These are phyloP conservation scores for Cuniculus paca DNA, from an alignment of 2,797 vertebrate species.

Conservation along the genomic window DNA sequence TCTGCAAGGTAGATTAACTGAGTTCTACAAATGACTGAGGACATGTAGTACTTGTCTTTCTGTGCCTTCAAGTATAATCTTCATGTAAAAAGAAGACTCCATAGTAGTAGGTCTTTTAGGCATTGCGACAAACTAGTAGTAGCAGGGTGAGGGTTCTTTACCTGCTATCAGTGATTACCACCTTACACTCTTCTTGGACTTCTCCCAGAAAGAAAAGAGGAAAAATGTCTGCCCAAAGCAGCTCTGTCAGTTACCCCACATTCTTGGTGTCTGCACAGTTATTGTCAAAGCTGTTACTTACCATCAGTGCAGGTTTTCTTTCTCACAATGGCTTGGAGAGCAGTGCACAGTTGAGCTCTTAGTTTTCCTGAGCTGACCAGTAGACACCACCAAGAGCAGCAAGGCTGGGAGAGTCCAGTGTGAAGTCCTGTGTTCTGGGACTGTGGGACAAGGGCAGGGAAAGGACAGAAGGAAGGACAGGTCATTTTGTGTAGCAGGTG, in stretches of 20 bases:
- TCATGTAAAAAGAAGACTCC: neutral
- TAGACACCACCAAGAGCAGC: neutral
- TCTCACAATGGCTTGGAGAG: neutral
- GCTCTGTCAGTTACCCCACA: neutral
- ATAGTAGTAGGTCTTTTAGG: neutral
- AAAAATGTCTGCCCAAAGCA: neutral
- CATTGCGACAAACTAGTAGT: too few species aligned
- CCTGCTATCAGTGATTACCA: neutral
- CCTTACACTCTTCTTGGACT: neutral
- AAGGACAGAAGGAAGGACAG: neutral
- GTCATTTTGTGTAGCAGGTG: neutral
- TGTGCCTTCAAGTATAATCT: neutral
- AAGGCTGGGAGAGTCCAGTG: rapidly evolving
- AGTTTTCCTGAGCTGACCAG: neutral
- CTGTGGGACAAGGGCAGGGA: neutral
- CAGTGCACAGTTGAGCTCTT: neutral
- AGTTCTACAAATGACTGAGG: neutral
- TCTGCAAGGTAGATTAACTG: neutral
- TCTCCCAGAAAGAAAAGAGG: neutral
- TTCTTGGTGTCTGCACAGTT: conserved; percentile 1
- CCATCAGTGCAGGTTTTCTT: neutral
- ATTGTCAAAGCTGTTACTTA: neutral
- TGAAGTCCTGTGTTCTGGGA: neutral
- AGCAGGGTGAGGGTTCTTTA: neutral
- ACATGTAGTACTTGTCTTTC: neutral